Evolutionary conservation across 2,113 vertebrate species (phyloP), one percentile per base, ranked within the genome.

Genomic region (Brevimyrus niger): DNA sequence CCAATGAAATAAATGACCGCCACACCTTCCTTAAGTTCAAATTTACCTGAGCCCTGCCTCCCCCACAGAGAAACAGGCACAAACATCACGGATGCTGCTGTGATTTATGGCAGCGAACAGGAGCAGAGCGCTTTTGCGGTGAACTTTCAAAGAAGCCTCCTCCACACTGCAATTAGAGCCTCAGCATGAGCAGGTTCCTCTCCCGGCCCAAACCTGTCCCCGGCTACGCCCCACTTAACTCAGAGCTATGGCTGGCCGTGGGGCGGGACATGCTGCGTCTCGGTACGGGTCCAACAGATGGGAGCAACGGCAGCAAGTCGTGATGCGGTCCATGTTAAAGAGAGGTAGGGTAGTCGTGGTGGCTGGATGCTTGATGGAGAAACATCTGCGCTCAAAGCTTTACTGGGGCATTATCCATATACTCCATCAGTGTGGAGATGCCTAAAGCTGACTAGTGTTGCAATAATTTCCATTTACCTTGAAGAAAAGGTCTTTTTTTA

Each of bases 361-460:
- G 85, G 85, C 10, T 87, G 85, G 31, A 48, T 87, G 27, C 31
- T 38, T 50, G 3, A 51, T 53, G 31, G 31, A 19, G 53, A 89
- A 47, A 17, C 35, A 80, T 27, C 85, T 53, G 27, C 2, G 2
- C 48, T 55, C 4, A 31, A 48, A 87, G 80, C 44, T 69, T 82
- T 42, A 88, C 47, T n/a, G 11, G 65, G 87, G 87, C 87, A 38
- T 83, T 90, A 88, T 88, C 51, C 42, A 51, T 58, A 53, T 31
- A 88, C 89, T 88, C 80, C 55, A 88, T 86, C 13, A 7, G n/a
- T 87, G 31, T 9, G 21, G 27, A 53, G 50, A 87, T 35, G 27
- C 27, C 85, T 53, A 31, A 87, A 38, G 48, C 27, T 35, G 13
- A 53, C 47, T 87, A n/a, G 21, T 87, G 9, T 55, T 55, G 85